phyloP scores from a whole-genome alignment of 2,888 invertebrate genomes.

The Tromatobia lineatoria region DNA sequence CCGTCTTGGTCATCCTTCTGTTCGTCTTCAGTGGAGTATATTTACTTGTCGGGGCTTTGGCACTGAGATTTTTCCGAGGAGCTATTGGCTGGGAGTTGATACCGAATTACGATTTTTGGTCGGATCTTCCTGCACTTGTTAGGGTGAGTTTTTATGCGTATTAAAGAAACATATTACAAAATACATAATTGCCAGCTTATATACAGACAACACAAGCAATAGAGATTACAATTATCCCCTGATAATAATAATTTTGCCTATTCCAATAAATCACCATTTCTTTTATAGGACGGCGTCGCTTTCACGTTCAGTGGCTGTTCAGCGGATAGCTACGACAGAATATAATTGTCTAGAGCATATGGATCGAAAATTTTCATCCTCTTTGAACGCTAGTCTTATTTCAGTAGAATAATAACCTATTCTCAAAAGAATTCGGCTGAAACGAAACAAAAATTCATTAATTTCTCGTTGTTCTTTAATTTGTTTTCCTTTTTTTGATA shows the following conservation, averaged over 20 bases:
- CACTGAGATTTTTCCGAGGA: constrained; percentile 90
- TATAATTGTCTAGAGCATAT: constrained; percentile 79
- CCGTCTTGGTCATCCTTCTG: constrained; percentile 89
- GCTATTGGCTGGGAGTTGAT: constrained; percentile 91
- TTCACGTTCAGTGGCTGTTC: constrained; percentile 89
- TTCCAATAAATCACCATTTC: constrained; percentile 4
- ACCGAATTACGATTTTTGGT: constrained; percentile 92
- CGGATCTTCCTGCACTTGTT: constrained; percentile 89
- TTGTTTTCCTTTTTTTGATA: not conserved
- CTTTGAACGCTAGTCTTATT: constrained; percentile 51
- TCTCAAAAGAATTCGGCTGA: not conserved
- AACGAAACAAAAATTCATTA: not conserved
- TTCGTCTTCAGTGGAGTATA: constrained; percentile 88
- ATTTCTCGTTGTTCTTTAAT: not conserved
- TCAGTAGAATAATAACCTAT: constrained; percentile 8
- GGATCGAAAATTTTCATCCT: constrained; percentile 19
- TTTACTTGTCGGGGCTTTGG: constrained; percentile 89
- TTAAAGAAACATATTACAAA: no score
- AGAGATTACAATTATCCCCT: not conserved
- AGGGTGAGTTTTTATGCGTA: constrained; percentile 86
- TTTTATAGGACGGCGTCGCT: constrained; percentile 89
- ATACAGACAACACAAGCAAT: not conserved
- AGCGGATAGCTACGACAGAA: constrained; percentile 87
- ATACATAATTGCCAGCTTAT: no score
- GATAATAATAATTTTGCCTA: not conserved